Conservation (phyloP, 2,113 vertebrate genomes). For the Melanostigma gelatinosum region DNA sequence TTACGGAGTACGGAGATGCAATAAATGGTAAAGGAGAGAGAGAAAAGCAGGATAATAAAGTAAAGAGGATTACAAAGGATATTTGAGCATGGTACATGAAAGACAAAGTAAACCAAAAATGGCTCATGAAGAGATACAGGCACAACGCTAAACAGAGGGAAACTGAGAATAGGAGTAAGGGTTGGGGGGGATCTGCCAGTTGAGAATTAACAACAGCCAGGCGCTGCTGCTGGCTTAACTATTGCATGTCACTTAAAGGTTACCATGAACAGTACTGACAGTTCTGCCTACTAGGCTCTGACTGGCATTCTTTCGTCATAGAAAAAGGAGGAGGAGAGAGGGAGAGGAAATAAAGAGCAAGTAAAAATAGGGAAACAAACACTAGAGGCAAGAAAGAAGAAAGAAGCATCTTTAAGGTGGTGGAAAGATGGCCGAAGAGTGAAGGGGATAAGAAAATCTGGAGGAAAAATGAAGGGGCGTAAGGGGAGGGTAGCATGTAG, state of each 20-base stretch:
- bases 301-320: conserved; percentile 67
- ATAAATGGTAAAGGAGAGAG: neutral
- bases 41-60: neutral
- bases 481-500: conserved; percentile 22
- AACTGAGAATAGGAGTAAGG: conserved; percentile 31
- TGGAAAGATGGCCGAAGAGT: conserved; percentile 10
- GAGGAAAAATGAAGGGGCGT: neutral
- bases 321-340: conserved; percentile 41
- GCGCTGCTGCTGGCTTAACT: conserved; percentile 74
- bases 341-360: conserved; percentile 37
- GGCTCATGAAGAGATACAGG: neutral
- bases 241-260: conserved; percentile 80
- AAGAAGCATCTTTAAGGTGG: neutral
- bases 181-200: conserved; percentile 30
- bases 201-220: conserved; percentile 49
- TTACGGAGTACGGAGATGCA: neutral
- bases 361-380: conserved; percentile 16
- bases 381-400: conserved; percentile 3
- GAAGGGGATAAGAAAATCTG: neutral
- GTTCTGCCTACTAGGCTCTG: conserved; percentile 73
- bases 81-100: neutral
- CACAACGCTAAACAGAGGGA: conserved; percentile 18
- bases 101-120: conserved; percentile 3
- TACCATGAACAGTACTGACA: conserved; percentile 80
- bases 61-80: neutral